Conservation (phyloP, 2,888 invertebrate species). For the Calameuta pallipes region DNA sequence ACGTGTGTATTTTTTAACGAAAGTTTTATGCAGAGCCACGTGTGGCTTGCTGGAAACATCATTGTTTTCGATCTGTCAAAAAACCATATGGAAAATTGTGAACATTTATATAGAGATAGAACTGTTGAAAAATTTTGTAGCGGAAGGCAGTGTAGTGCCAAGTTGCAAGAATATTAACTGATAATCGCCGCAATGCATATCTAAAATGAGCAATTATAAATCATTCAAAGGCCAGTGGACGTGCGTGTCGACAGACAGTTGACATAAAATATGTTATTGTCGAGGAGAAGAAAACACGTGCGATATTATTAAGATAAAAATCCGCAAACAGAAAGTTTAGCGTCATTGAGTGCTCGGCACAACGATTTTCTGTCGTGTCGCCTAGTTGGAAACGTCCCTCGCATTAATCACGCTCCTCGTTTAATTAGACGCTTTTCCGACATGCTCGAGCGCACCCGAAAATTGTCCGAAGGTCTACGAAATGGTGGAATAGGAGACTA, state of each 20-base stretch:
- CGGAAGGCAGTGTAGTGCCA: not conserved
- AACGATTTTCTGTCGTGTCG: slow-evolving; percentile 34
- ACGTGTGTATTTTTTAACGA: not conserved
- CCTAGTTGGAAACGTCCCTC: slow-evolving; percentile 9
- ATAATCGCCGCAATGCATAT: slow-evolving; percentile 49
- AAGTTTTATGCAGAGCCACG: not conserved
- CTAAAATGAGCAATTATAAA: slow-evolving; percentile 58
- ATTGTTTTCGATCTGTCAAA: not conserved
- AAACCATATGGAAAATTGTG: not conserved
- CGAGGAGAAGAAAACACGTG: slow-evolving; percentile 28
- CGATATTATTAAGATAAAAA: slow-evolving; percentile 53
- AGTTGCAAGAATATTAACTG: not conserved
- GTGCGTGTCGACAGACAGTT: slow-evolving; percentile 54
- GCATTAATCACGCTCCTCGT: slow-evolving; percentile 14
- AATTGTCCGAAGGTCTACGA: not conserved
- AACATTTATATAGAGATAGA: not conserved
- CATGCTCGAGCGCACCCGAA: not conserved
- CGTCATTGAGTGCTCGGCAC: slow-evolving; percentile 48
- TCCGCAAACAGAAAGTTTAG: slow-evolving; percentile 47
- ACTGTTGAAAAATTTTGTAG: not conserved
- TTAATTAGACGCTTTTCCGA: slow-evolving; percentile 29
- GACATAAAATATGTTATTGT: slow-evolving; percentile 42
- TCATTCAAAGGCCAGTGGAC: slow-evolving; percentile 47
- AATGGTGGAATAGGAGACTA: not conserved
- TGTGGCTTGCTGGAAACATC: not conserved